Percentiles rank a stretch among this genome's conserved stretches.
phyloP scores from a whole-genome alignment of 2,113 vertebrate species.

The Plectropomus leopardus region DNA sequence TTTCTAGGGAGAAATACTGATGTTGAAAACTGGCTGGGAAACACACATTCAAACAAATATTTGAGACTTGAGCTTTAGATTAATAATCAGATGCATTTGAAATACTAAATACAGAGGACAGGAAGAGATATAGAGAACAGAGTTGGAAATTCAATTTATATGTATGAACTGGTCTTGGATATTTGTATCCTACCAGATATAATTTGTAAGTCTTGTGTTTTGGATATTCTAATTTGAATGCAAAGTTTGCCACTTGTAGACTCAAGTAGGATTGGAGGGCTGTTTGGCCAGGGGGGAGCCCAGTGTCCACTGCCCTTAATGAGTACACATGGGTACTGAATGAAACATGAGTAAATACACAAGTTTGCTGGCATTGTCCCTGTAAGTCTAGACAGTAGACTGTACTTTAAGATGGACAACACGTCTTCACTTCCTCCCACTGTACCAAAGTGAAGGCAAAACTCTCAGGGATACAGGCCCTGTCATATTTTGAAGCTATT shows the following conservation, averaged over 20 bases:
- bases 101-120: not conserved
- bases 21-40: slow-evolving; percentile 14
- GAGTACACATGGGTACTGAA: slow-evolving; percentile 77
- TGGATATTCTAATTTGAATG: slow-evolving; percentile 48
- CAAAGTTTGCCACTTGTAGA: slow-evolving; percentile 34
- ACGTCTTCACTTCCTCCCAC: too few relatives aligned
- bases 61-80: slow-evolving; percentile 2
- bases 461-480: too few relatives aligned
- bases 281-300: slow-evolving; percentile 44
- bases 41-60: too few relatives aligned
- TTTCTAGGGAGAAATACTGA: slow-evolving; percentile 33
- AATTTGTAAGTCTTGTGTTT: slow-evolving; percentile 32
- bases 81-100: slow-evolving; percentile 33
- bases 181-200: slow-evolving; percentile 36
- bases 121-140: not conserved
- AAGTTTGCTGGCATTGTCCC: not conserved
- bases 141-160: slow-evolving; percentile 23
- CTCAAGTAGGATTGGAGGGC: slow-evolving; percentile 32
- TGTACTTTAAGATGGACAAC: too few relatives aligned
- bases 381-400: not conserved
- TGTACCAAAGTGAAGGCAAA: too few relatives aligned
- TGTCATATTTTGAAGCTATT: too few relatives aligned
- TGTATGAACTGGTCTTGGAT: slow-evolving; percentile 26
- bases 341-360: slow-evolving; percentile 67
- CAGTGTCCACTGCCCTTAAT: slow-evolving; percentile 64